Evolutionary conservation across 2,113 vertebrate genomes (phyloP), one percentile per base, ranked within the genome.

Genomic region (Muntiacus muntjak): DNA sequence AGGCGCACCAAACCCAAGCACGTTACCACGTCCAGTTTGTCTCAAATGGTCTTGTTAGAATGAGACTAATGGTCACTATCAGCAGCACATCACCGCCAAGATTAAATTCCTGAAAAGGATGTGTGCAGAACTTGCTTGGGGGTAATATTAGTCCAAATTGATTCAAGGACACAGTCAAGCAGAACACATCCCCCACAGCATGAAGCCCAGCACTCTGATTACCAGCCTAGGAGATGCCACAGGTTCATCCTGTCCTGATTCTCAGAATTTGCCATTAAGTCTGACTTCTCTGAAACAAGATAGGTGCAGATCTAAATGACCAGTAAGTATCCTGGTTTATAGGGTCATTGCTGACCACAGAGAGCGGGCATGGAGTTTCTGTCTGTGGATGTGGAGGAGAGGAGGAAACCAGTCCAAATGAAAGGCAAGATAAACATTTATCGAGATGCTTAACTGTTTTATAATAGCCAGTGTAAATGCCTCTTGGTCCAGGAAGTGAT

Each of bases 61-160:
- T 25, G 7, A 74, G 55, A 25, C 84, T 95, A 82, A 94, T 64
- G 60, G 83, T 71, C 62, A 76, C 26, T 40, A 89, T 36, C 62
- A 64, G 62, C 57, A 43, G 57, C 36, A 83, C 82, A 60, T 71
- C 94, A 92, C 71, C 71, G 83, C 47, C 62, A 12, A 94, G 76
- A 94, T 79, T 94, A 94, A 94, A 95, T 96, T 94, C 94, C 87
- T 86, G 58, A 85, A 93, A 98, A 96, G 95, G 90, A 93, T 74
- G 47, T 82, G 92, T 91, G 93, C 84, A 85, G 15, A 92, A n/a
- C 40, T 40, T 4, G 7, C 83, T 54, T 60, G 7, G 74, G 83
- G 86, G 89, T 57, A 74, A 84, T 95, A 95, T 94, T 87, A 91
- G 87, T 43, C n/a, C 64, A 82, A 60, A 97, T 12, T 78, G 96